Base-by-base conservation (phyloP, 2,797 vertebrate genomes). In the Meda fulgida region DNA sequence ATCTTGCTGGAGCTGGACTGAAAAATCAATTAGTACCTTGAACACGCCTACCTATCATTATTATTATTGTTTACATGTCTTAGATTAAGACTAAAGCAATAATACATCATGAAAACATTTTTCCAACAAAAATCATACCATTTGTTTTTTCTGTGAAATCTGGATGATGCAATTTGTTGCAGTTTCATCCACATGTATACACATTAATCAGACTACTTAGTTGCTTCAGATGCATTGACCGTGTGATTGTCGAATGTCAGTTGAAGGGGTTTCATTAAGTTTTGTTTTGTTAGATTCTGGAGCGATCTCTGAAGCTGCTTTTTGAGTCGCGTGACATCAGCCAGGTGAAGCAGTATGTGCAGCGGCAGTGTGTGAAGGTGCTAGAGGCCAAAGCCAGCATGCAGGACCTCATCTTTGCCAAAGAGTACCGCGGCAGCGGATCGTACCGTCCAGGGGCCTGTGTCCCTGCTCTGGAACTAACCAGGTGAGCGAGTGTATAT, bases 281-380 rank as follows among this genome's bases (percentile, higher is more conserved):
- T 83, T 26, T 85, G 29, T 55, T 26, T 67, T 63, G 26, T 34
- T 9, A 99, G 98, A 96, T 99, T 89, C 95, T 99, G 93, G 97
- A 99, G 92, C 95, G 98, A 83, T 99, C 98, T 87, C 96, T 99
- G 87, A 99, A 98, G 95, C 95, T 99, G 92, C 95, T 99, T 88
- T 99, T 99, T 92, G 98, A 99, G 94, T 97, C 96, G 0, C 96
- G 98, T 88, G 98, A 99, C 92, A 96, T 99, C 91, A 99, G 97
- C 92, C 96, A 97, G 93, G 98, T 99, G 90, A 99, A 98, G 91
- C 97, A 96, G 88, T 99, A 96, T 0, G 97, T 99, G 79, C 98
- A 99, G 92, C 96, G 94, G 76, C 98, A 99, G 89, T 98, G 97
- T 88, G 88, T 96, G 91, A 99, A 99, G 90, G 93, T 99, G 80